Percentiles rank a stretch among this genome's conserved stretches.
Conservation (phyloP, 2,113 vertebrate genomes). For the Oenanthe oenanthe region DNA sequence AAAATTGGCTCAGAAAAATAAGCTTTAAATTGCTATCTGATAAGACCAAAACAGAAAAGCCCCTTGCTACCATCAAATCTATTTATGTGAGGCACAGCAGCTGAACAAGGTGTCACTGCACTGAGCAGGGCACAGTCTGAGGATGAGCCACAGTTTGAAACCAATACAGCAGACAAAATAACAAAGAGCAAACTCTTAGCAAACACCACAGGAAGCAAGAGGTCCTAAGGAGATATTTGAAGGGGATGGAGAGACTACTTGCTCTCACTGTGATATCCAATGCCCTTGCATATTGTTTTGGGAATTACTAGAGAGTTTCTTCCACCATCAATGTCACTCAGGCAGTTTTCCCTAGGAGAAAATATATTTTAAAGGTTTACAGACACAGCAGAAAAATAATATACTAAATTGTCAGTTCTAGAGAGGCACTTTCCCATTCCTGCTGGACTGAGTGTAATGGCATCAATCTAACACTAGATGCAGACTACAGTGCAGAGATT, state of each 20-base stretch:
- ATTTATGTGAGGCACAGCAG: background rate
- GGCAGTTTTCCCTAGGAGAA: background rate
- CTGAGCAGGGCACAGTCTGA: background rate
- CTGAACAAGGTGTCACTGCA: background rate
- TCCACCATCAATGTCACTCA: background rate
- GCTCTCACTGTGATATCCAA: background rate
- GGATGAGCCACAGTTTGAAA: background rate
- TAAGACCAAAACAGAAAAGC: background rate
- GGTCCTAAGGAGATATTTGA: background rate
- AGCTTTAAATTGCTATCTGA: background rate
- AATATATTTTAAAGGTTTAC: background rate
- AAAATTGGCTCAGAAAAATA: background rate
- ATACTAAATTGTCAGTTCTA: background rate
- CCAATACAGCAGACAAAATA: background rate
- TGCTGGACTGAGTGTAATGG: background rate
- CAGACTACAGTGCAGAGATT: background rate
- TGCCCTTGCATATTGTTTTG: background rate
- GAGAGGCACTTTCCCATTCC: background rate
- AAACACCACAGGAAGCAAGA: background rate
- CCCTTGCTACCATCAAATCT: background rate
- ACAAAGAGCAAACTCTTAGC: background rate
- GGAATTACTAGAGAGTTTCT: background rate
- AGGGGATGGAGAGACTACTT: background rate
- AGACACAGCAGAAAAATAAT: background rate
- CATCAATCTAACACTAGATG: conserved; percentile 6